Evolutionary conservation across 2,797 vertebrate species (phyloP).

Genomic region (Gambusia yucatana): DNA sequence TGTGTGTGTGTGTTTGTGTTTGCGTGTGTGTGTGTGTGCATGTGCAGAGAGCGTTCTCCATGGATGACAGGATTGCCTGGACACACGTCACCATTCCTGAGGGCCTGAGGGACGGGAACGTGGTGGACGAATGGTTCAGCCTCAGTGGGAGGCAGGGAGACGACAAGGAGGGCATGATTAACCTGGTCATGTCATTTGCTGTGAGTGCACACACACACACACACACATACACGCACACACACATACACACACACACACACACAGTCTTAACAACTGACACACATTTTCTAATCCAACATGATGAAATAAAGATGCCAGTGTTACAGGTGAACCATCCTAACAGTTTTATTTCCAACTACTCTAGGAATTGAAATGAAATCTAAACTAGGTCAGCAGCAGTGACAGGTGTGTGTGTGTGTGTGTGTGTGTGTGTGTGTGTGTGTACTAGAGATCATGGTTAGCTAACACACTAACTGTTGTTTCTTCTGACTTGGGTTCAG

Average conservation of each 20-base stretch:
- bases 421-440: too few relatives aligned
- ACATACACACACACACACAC: too few relatives aligned
- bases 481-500: neutral
- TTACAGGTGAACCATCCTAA: neutral
- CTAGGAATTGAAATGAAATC: neutral
- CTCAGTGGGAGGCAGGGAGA: constrained; percentile 95
- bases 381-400: neutral
- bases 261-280: neutral
- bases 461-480: neutral
- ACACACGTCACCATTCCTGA: constrained; percentile 95
- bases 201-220: constrained; percentile 77
- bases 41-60: constrained; percentile 92
- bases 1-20: neutral
- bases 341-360: neutral
- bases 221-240: neutral
- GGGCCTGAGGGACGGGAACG: constrained; percentile 87
- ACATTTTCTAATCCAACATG: neutral
- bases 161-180: constrained; percentile 99
- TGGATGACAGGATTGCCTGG: constrained; percentile 98
- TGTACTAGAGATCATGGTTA: neutral
- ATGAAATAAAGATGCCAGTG: neutral
- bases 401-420: neutral
- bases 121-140: constrained; percentile 95
- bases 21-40: neutral
- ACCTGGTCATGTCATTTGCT: constrained; percentile 94